Percentiles rank a stretch among this genome's conserved stretches.
These are phyloP conservation scores for Gila robusta DNA, from an alignment of 2,797 vertebrate species.

Conservation along the genomic window DNA sequence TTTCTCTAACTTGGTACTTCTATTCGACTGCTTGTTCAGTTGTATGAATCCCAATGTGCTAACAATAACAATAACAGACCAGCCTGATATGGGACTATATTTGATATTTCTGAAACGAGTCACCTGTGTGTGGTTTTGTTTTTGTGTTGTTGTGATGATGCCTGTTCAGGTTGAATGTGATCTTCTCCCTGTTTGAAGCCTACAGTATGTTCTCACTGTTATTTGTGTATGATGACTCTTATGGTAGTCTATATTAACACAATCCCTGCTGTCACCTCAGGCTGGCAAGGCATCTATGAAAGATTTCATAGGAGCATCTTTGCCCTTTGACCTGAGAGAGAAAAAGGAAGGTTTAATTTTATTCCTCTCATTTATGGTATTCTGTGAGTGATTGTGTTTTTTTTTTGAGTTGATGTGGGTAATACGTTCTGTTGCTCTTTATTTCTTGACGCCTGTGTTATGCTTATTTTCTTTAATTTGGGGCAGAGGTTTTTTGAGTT, in stretches of 20 bases:
- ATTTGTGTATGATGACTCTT: background rate
- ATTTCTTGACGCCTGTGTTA: conserved; percentile 82
- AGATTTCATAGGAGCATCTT: conserved; percentile 80
- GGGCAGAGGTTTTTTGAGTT: conserved; percentile 78
- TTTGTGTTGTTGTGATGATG: background rate
- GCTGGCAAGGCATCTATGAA: conserved; percentile 77
- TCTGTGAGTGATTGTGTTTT: conserved; percentile 86
- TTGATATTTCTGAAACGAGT: background rate
- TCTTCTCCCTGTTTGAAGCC: background rate
- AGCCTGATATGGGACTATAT: background rate
- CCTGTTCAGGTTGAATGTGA: conserved; percentile 7
- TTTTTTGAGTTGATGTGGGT: conserved; percentile 84
- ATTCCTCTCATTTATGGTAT: conserved; percentile 58
- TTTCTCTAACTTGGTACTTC: conserved; percentile 16
- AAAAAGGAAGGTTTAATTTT: conserved; percentile 74
- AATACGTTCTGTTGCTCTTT: conserved; percentile 66
- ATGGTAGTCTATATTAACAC: conserved; percentile 55
- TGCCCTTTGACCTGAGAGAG: conserved; percentile 71
- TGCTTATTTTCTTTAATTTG: conserved; percentile 72
- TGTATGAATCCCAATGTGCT: background rate
- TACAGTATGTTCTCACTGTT: conserved; percentile 3
- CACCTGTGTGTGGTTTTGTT: background rate
- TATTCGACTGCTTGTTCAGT: background rate
- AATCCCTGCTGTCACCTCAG: conserved; percentile 79
- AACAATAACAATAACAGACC: background rate